These are phyloP conservation scores for Anisognathus igniventris DNA, from an alignment of 2,797 vertebrate species.

Conservation along the genomic window DNA sequence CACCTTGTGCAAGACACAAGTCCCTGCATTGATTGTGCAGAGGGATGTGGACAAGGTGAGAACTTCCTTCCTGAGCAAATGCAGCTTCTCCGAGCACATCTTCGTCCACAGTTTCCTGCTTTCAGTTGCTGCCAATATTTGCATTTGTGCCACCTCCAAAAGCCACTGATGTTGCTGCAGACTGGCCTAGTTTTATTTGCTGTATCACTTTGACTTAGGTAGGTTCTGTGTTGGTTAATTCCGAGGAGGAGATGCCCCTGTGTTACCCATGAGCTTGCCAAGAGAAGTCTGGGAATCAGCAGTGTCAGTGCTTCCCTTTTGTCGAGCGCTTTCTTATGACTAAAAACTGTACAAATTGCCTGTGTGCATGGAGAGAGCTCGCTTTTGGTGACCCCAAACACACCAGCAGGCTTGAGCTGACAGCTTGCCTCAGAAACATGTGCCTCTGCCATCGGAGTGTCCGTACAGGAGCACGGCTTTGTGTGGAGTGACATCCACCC, in stretches of 20 bases:
- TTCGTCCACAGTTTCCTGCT: conserved; percentile 31
- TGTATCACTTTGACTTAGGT: background rate
- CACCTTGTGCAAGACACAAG: background rate
- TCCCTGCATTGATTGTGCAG: background rate
- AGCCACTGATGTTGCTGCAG: background rate
- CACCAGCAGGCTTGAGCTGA: background rate
- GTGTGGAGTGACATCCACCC: background rate
- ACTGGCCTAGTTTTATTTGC: background rate
- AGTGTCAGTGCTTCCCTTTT: background rate
- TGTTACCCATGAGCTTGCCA: background rate
- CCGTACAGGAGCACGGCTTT: background rate
- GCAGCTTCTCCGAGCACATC: background rate
- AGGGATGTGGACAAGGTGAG: conserved; percentile 49
- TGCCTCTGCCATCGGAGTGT: background rate
- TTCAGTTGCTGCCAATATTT: background rate
- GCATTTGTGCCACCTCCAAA: background rate
- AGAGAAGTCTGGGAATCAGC: background rate
- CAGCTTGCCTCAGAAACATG: background rate
- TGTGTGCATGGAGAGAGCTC: background rate
- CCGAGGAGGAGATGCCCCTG: background rate
- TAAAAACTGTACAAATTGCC: background rate
- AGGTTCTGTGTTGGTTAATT: background rate
- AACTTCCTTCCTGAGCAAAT: conserved; percentile 58
- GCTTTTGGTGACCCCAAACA: background rate
- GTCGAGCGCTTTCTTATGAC: rapidly evolving